These are phyloP conservation scores for Amphipyra berbera DNA, from an alignment of 2,888 invertebrate species.

Conservation along the genomic window DNA sequence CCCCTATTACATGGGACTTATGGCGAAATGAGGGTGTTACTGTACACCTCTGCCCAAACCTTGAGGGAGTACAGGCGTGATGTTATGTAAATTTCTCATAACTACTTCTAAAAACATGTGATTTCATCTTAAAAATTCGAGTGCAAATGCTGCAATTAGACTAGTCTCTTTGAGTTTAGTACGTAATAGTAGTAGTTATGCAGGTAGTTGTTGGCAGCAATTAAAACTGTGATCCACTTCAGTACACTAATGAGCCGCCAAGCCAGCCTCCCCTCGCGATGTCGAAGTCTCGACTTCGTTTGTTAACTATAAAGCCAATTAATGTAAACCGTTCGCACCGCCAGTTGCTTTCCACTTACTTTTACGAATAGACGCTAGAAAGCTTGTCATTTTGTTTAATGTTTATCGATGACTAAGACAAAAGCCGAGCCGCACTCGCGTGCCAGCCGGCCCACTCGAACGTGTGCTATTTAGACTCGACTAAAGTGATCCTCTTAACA, in stretches of 20 bases:
- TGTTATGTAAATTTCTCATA: slow-evolving; percentile 10
- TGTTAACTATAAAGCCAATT: slow-evolving; percentile 76
- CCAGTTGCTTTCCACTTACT: slow-evolving; percentile 64
- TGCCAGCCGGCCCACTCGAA: slow-evolving; percentile 22
- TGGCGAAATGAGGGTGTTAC: no score
- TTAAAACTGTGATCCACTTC: slow-evolving; percentile 79
- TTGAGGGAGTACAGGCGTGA: no score
- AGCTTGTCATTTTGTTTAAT: slow-evolving; percentile 66
- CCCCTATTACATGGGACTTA: no score
- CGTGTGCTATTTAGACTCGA: slow-evolving; percentile 29
- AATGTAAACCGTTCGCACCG: slow-evolving; percentile 70
- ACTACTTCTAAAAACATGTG: slow-evolving; percentile 18
- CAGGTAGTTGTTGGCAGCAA: slow-evolving; percentile 69
- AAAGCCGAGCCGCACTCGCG: slow-evolving; percentile 29
- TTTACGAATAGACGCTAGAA: slow-evolving; percentile 62
- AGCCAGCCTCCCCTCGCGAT: slow-evolving; percentile 63
- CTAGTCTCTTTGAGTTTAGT: slow-evolving; percentile 41
- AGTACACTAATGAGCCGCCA: slow-evolving; percentile 76
- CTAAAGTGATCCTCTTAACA: slow-evolving; percentile 45
- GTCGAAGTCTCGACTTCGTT: slow-evolving; percentile 61
- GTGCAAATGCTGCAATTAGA: slow-evolving; percentile 35
- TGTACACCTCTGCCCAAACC: no score
- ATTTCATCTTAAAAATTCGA: slow-evolving; percentile 27
- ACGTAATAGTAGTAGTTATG: slow-evolving; percentile 40
- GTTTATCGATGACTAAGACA: slow-evolving; percentile 63